phyloP scores from a whole-genome alignment of 2,113 vertebrate species.

The Amphiprion ocellaris region DNA sequence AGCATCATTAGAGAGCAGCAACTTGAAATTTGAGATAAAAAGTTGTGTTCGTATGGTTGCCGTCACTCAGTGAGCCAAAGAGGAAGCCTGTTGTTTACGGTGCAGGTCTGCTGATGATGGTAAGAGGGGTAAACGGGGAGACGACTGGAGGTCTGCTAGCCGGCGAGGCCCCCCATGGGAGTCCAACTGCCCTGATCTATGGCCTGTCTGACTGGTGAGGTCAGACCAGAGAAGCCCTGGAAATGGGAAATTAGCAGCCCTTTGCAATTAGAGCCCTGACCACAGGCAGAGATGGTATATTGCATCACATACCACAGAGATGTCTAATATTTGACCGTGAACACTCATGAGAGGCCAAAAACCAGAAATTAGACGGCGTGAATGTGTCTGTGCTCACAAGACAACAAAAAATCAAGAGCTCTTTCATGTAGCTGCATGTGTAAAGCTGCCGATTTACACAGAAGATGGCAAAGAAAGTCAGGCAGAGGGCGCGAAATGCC shows the following conservation, averaged over 20 bases:
- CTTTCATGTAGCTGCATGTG: slow-evolving; percentile 31
- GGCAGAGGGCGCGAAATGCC: slow-evolving; percentile 81
- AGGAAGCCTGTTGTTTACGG: slow-evolving; percentile 95
- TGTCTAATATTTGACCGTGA: slow-evolving; percentile 36
- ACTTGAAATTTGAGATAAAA: slow-evolving; percentile 53
- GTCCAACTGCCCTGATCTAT: slow-evolving; percentile 84
- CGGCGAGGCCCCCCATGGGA: slow-evolving; percentile 85
- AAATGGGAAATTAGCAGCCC: slow-evolving; percentile 92
- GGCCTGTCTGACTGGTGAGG: slow-evolving; percentile 83
- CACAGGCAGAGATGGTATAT: slow-evolving; percentile 58
- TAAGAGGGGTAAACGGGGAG: slow-evolving; percentile 87
- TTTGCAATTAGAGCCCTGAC: slow-evolving; percentile 89
- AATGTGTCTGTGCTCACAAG: slow-evolving; percentile 3
- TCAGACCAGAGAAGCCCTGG: slow-evolving; percentile 88
- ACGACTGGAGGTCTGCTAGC: slow-evolving; percentile 85
- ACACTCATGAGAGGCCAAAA: slow-evolving; percentile 10
- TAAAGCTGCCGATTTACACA: slow-evolving; percentile 55
- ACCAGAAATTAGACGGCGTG: neutral
- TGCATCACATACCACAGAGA: slow-evolving; percentile 45
- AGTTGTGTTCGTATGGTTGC: slow-evolving; percentile 55
- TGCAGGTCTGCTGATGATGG: slow-evolving; percentile 87
- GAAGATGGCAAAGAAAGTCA: slow-evolving; percentile 69
- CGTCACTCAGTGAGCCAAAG: slow-evolving; percentile 73
- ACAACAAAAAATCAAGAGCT: slow-evolving; percentile 34
- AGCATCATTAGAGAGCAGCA: slow-evolving; percentile 13